phyloP scores from a whole-genome alignment of 2,888 invertebrate genomes.

The Chymomyza procnemis region DNA sequence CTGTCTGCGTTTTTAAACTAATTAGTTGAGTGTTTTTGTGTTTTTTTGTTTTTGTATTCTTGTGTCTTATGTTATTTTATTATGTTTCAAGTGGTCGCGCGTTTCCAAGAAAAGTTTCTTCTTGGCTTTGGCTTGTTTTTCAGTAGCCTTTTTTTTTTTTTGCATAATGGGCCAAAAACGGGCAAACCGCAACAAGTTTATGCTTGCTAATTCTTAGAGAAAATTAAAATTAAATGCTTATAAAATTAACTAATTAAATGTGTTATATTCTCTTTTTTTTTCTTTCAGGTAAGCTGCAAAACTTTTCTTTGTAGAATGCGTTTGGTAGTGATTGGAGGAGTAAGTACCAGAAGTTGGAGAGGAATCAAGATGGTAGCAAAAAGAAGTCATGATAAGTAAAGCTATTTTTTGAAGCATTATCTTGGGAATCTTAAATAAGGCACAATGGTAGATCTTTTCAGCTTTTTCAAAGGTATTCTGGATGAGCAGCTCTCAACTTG shows the following conservation, averaged over 20 bases:
- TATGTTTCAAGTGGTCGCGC: background rate
- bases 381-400: no score
- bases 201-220: conserved; percentile 13
- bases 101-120: conserved; percentile 43
- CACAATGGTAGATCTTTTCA: no score
- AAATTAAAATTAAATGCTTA: conserved; percentile 1
- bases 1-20: conserved; percentile 46
- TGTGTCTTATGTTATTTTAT: conserved; percentile 7
- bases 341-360: no score
- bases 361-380: no score
- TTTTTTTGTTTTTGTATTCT: conserved; percentile 12
- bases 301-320: no score
- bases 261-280: conserved; percentile 22
- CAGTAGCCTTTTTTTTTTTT: background rate
- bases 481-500: no score
- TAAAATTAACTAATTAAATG: conserved; percentile 2
- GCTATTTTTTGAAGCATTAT: no score
- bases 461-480: no score
- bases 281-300: background rate
- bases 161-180: conserved; percentile 44
- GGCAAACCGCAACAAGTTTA: conserved; percentile 21
- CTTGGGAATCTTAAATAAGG: no score
- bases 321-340: no score
- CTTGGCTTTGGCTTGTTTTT: conserved; percentile 8
- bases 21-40: conserved; percentile 54